Percentiles rank a stretch among this genome's conserved stretches.
Conservation (phyloP, 2,888 invertebrate genomes). For the Apeira syringaria region DNA sequence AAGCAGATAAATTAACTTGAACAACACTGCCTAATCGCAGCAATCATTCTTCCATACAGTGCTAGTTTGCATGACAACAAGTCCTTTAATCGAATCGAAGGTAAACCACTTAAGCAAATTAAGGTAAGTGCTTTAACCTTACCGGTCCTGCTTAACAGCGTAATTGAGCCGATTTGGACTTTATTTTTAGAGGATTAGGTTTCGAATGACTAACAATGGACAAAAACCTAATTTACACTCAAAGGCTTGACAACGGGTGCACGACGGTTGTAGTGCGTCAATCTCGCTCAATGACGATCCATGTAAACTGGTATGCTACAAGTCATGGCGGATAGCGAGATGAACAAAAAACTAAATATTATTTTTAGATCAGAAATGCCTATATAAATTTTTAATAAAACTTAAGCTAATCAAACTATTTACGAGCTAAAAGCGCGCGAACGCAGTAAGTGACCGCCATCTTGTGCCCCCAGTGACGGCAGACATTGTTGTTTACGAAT, state of each 20-base stretch:
- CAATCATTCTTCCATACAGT: slow-evolving; percentile 30
- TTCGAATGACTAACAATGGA: slow-evolving; percentile 10
- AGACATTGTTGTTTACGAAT: no score
- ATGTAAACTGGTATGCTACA: slow-evolving; percentile 42
- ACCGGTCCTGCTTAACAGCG: slow-evolving; percentile 10
- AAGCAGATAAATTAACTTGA: slow-evolving; percentile 14
- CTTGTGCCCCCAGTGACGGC: no score
- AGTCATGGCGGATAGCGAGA: slow-evolving; percentile 25
- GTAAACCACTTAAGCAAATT: slow-evolving; percentile 37
- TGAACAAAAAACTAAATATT: no score
- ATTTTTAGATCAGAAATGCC: no score
- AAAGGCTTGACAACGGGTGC: slow-evolving; percentile 58
- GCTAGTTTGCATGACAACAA: slow-evolving; percentile 38
- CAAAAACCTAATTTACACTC: slow-evolving; percentile 72
- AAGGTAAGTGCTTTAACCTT: slow-evolving; percentile 31
- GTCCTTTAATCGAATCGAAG: slow-evolving; percentile 35
- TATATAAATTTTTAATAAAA: no score
- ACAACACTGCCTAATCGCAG: slow-evolving; percentile 19
- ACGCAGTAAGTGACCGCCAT: no score
- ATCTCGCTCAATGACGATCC: slow-evolving; percentile 63
- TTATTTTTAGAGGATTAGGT: slow-evolving; percentile 5
- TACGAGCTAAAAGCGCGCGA: no score
- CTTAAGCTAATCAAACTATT: no score
- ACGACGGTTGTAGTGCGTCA: slow-evolving; percentile 47
- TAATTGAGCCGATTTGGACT: slow-evolving; percentile 12